Conservation (phyloP, 2,797 vertebrate species). For the Pangasius krempfi region DNA sequence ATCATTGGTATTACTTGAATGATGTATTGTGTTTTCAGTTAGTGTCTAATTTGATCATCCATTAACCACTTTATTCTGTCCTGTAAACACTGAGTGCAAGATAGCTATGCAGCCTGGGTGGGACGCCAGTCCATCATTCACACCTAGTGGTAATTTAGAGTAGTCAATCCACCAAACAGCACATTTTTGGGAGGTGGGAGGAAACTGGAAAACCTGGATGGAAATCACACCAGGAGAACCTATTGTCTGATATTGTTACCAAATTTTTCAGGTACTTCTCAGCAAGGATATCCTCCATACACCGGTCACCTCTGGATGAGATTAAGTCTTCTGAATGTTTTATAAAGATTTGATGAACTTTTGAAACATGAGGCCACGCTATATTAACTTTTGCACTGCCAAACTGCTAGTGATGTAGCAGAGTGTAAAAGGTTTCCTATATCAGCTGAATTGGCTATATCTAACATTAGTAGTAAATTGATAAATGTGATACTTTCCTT, state of each 20-base stretch:
- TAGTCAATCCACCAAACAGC: background rate
- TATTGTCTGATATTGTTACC: background rate
- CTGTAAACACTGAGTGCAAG: background rate
- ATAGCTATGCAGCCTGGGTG: background rate
- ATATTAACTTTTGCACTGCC: background rate
- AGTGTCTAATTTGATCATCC: constrained; percentile 1
- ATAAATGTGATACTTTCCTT: background rate
- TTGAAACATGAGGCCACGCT: background rate
- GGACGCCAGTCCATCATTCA: background rate
- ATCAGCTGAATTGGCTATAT: background rate
- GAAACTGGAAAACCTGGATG: background rate
- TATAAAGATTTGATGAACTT: background rate
- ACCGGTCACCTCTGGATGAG: background rate
- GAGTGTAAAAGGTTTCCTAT: background rate
- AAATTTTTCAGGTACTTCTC: background rate
- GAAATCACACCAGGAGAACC: background rate
- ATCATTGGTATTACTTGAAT: background rate
- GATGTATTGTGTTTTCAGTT: background rate
- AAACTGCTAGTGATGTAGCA: background rate
- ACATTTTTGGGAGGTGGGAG: background rate
- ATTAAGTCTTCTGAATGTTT: background rate
- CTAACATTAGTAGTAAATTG: background rate
- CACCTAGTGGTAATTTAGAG: background rate
- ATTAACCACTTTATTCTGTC: constrained; percentile 2
- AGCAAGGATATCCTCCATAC: background rate